These are phyloP conservation scores for Labrus mixtus DNA, from an alignment of 2,113 vertebrate genomes.

Conservation along the genomic window DNA sequence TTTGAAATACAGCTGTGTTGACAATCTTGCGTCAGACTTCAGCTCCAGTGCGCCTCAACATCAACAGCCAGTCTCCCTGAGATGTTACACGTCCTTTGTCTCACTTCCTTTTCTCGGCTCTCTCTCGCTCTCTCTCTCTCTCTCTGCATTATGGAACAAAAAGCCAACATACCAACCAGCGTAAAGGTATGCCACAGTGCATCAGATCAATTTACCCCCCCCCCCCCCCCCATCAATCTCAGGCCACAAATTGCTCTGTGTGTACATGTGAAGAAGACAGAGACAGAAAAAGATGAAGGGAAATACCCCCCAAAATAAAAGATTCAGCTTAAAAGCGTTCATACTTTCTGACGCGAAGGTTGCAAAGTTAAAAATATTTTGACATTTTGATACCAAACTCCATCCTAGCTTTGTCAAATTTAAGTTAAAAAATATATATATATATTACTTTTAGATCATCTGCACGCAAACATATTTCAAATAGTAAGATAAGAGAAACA, in stretches of 20 bases:
- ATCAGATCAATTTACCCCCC: constrained; percentile 42
- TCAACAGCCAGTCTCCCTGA: constrained; percentile 46
- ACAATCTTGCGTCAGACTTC: constrained; percentile 62
- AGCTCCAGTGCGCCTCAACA: constrained; percentile 43
- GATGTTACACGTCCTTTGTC: constrained; percentile 31
- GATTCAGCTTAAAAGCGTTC: neutral
- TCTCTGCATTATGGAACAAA: constrained; percentile 32
- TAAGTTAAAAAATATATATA: too few relatives aligned
- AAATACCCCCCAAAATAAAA: neutral
- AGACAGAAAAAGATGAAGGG: neutral
- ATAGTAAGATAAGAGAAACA: too few relatives aligned
- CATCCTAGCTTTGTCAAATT: too few relatives aligned
- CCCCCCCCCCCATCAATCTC: too few relatives aligned
- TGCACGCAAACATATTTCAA: too few relatives aligned
- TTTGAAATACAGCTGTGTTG: constrained; percentile 70
- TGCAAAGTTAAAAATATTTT: neutral
- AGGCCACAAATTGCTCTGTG: constrained; percentile 11
- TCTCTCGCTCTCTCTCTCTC: neutral
- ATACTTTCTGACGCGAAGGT: neutral
- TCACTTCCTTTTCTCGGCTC: neutral
- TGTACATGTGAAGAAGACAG: neutral
- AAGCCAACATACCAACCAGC: constrained; percentile 46
- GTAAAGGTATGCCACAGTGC: constrained; percentile 28
- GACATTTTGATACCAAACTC: neutral
- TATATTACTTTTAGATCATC: too few relatives aligned